These are phyloP conservation scores for Nansenia antarctica DNA, from an alignment of 2,113 vertebrate genomes.

Conservation along the genomic window DNA sequence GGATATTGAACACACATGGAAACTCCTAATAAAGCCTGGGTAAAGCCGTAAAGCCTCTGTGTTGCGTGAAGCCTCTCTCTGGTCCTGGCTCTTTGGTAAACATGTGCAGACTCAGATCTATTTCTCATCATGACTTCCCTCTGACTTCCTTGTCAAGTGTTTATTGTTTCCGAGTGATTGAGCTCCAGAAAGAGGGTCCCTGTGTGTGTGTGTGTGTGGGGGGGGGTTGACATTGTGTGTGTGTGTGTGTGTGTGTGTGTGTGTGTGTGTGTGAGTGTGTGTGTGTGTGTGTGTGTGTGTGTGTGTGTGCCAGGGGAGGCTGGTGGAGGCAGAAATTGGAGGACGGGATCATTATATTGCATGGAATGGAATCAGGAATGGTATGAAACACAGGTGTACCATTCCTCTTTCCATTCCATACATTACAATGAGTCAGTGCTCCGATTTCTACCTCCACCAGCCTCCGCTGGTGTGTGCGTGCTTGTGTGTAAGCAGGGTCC, in stretches of 20 bases:
- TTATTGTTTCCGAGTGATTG: conserved; percentile 53
- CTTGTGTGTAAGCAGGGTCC: neutral
- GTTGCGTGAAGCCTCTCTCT: too few relatives aligned
- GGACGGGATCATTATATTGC: too few relatives aligned
- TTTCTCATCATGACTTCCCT: conserved; percentile 48
- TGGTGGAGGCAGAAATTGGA: too few relatives aligned
- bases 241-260: neutral
- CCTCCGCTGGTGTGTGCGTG: neutral
- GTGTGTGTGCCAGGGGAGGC: neutral
- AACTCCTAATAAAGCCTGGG: too few relatives aligned
- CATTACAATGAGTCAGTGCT: too few relatives aligned
- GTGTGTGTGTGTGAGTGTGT: neutral
- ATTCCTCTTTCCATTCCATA: too few relatives aligned
- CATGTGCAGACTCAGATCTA: conserved; percentile 38
- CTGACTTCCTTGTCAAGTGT: conserved; percentile 39
- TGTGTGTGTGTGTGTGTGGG: conserved; percentile 19
- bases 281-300: neutral
- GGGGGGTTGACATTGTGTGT: neutral
- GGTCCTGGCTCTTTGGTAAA: conserved; percentile 40
- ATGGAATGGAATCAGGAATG: too few relatives aligned
- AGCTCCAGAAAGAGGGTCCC: conserved; percentile 32
- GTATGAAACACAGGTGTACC: too few relatives aligned
- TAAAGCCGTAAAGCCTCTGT: too few relatives aligned
- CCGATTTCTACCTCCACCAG: too few relatives aligned
- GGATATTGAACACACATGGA: too few relatives aligned